These are phyloP conservation scores for Eclectus roratus DNA, from an alignment of 2,113 vertebrate species.

Conservation along the genomic window DNA sequence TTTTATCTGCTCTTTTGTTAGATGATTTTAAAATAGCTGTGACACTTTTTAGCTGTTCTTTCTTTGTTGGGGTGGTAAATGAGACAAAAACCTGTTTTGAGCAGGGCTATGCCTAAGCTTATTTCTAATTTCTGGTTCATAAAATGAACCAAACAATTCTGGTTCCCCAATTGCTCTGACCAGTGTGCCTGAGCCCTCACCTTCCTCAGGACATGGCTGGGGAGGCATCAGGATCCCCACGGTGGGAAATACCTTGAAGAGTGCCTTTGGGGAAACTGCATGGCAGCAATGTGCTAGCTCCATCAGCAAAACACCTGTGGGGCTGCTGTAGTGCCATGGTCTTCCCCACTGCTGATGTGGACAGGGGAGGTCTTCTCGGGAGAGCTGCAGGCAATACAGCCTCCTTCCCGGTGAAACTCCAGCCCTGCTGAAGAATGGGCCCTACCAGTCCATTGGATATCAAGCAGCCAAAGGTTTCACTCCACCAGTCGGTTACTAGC, in stretches of 20 bases:
- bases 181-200: neutral
- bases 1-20: neutral
- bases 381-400: neutral
- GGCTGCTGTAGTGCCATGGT: neutral
- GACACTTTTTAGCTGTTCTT: neutral
- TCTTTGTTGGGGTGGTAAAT: neutral
- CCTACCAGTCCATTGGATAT: neutral
- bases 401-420: rapidly evolving
- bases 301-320: rapidly evolving
- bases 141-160: neutral
- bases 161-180: neutral
- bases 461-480: neutral
- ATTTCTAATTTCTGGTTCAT: neutral
- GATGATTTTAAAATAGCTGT: neutral
- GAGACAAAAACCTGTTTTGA: neutral
- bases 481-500: rapidly evolving
- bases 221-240: rapidly evolving
- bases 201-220: neutral
- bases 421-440: neutral
- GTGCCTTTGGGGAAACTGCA: neutral
- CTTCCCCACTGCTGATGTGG: rapidly evolving
- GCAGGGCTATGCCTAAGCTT: neutral
- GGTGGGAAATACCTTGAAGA: neutral
- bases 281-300: neutral
- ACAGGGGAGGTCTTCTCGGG: neutral